Evolutionary conservation across 2,888 invertebrate genomes (phyloP), one percentile per base, ranked within the genome.

Genomic region (Anthophora plumipes): DNA sequence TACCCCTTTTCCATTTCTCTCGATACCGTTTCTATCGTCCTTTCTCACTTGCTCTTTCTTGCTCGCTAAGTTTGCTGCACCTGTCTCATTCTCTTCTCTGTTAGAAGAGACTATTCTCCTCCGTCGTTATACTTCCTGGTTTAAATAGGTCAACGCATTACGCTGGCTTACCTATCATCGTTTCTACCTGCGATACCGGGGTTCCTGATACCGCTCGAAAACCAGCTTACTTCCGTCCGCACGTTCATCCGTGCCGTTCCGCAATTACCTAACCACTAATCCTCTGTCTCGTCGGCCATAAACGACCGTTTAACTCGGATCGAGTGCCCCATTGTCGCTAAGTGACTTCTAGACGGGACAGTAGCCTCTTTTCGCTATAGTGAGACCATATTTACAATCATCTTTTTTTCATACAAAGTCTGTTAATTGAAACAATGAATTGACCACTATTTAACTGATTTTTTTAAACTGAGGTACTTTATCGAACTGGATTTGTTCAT

Each of bases 61-160:
- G 25, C 14, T 52, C 12, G 17, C 59, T 0, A 43, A 46, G 22
- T 63, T 52, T 20, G 77, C 50, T 37, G 3, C 52, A 46, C 46
- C 48, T 57, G 50, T 70, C 70, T 70, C 50, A 25, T 8, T 6
- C 37, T 14, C 25, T 17, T 4, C 31, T 12, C 5, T 17, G 6
- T 22, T 25, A 12, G 25, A 57, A 14, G 41, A 7, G 39, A 37
- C 31, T 63, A 9, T 43, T 43, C 37, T n/a, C 17, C 46, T 37
- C 77, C 76, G 52, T 75, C 89, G 87, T 90, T 89, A 88, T 82
- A 82, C 84, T 89, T 89, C 83, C 89, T 80, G 85, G 70, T 85
- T 77, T 85, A 89, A 90, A 91, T 87, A 88, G 89, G 83, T 81
- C 84, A 81, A 83, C 81, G 83, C 84, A 89, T 90, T 88, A 89